Evolutionary conservation across 2,888 invertebrate genomes (phyloP).

Genomic region (Patella pellucida): DNA sequence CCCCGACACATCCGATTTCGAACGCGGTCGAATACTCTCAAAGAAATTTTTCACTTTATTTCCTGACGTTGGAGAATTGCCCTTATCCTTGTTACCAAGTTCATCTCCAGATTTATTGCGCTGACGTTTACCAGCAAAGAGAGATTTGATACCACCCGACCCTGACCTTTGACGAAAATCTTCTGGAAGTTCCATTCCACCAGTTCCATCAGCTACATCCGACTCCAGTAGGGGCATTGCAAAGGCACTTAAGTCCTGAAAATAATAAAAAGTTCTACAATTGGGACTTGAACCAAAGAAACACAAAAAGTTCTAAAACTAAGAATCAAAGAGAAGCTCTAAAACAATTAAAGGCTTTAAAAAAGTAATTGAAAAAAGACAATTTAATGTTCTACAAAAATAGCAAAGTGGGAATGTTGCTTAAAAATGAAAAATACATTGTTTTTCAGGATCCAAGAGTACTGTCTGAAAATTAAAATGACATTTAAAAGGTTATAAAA

Average conservation of each 20-base stretch:
- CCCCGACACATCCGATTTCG: slow-evolving; percentile 66
- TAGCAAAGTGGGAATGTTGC: too few relatives aligned
- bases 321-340: too few relatives aligned
- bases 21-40: slow-evolving; percentile 63
- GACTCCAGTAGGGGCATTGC: slow-evolving; percentile 65
- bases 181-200: slow-evolving; percentile 47
- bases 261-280: slow-evolving; percentile 8
- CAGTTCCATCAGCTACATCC: slow-evolving; percentile 40
- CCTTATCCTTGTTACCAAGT: slow-evolving; percentile 30
- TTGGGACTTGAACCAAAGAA: too few relatives aligned
- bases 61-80: slow-evolving; percentile 49
- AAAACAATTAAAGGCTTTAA: too few relatives aligned
- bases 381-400: too few relatives aligned
- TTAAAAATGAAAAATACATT: too few relatives aligned
- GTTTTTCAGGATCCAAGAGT: too few relatives aligned
- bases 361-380: too few relatives aligned
- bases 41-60: slow-evolving; percentile 65
- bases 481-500: too few relatives aligned
- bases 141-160: slow-evolving; percentile 54
- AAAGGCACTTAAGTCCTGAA: slow-evolving; percentile 68
- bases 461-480: too few relatives aligned
- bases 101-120: slow-evolving; percentile 62
- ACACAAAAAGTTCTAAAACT: too few relatives aligned
- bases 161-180: slow-evolving; percentile 62
- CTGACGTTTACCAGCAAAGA: slow-evolving; percentile 51